phyloP scores from a whole-genome alignment of 2,113 vertebrate genomes.

The Danionella cerebrum region DNA sequence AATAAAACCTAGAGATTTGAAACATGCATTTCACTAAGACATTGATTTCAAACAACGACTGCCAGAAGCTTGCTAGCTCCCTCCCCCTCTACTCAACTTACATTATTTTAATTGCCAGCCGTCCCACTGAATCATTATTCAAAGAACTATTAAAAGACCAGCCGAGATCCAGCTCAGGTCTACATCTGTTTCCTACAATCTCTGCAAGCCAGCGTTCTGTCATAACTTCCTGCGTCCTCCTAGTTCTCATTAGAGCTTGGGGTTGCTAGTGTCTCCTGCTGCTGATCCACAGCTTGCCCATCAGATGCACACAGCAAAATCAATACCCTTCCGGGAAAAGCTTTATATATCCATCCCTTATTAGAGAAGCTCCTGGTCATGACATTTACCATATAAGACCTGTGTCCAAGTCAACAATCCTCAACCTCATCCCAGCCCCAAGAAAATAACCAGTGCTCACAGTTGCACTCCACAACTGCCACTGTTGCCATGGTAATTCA shows the following conservation, averaged over 20 bases:
- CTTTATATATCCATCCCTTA: slow-evolving; percentile 18
- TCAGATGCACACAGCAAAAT: slow-evolving; percentile 18
- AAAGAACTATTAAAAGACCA: slow-evolving; percentile 25
- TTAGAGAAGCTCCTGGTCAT: slow-evolving; percentile 24
- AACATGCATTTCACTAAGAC: background rate
- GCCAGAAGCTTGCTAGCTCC: slow-evolving; percentile 3
- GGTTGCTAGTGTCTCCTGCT: slow-evolving; percentile 29
- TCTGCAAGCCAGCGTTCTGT: background rate
- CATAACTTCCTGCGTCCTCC: slow-evolving; percentile 29
- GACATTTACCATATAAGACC: slow-evolving; percentile 31
- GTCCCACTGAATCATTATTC: slow-evolving; percentile 27
- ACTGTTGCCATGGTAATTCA: slow-evolving; percentile 34
- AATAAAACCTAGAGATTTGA: background rate
- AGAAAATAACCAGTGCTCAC: slow-evolving; percentile 21
- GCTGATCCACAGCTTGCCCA: slow-evolving; percentile 7
- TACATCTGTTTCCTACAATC: background rate
- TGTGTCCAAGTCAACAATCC: slow-evolving; percentile 9
- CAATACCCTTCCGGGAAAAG: slow-evolving; percentile 8
- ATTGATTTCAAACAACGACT: background rate
- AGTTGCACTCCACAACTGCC: slow-evolving; percentile 1
- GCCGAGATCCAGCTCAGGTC: background rate
- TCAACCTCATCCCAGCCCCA: background rate
- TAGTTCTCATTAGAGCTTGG: slow-evolving; percentile 29
- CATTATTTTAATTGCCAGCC: slow-evolving; percentile 5
- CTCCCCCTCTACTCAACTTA: background rate